Evolutionary conservation across 2,113 vertebrate species (phyloP), one percentile per base, ranked within the genome.

Genomic region (Poeciliopsis prolifica): DNA sequence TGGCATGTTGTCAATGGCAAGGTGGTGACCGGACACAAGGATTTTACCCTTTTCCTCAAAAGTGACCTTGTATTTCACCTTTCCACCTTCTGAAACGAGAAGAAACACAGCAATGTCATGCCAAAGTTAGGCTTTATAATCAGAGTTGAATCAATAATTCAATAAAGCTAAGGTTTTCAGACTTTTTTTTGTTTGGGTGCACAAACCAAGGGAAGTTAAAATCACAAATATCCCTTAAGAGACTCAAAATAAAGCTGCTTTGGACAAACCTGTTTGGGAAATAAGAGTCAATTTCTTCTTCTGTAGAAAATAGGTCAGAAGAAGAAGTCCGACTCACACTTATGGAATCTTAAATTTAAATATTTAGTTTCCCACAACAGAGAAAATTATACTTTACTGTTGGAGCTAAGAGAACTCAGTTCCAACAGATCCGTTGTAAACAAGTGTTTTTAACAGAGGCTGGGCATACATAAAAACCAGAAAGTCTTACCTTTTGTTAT

Each of bases 21-120:
- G 94, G 81, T 97, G 97, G 87, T 97, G 96, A 60, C 95, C 96
- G 0, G 97, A 97, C 19, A 99, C 91, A 9, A 97, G 86, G 72
- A 93, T 94, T 87, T 95, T 96, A 0, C 95, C 95, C 75, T 95
- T 96, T 0, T 95, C 94, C 24, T 96, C 94, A 74, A 98, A 97
- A 17, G 90, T 92, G 63, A 99, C 94, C 69, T 96, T 97, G 91
- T 96, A 99, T 63, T 96, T 97, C 72, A 84, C 0, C 5, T 7
- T 70, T 0, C 92, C 93, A 0, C 94, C 91, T 9, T 94, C 95
- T 97, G 79, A 26, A 65, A 28, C 42, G 24, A 63, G 26, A n/a
- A 71, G 11, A 58, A 58, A 30, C 29, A 4, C 15, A 4, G 4
- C 26, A 54, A 31, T 9, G 9, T 8, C 19, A 9, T 29, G 28